Base-by-base conservation (phyloP, 1,140 invertebrate species). In the Charaxes varanes region DNA sequence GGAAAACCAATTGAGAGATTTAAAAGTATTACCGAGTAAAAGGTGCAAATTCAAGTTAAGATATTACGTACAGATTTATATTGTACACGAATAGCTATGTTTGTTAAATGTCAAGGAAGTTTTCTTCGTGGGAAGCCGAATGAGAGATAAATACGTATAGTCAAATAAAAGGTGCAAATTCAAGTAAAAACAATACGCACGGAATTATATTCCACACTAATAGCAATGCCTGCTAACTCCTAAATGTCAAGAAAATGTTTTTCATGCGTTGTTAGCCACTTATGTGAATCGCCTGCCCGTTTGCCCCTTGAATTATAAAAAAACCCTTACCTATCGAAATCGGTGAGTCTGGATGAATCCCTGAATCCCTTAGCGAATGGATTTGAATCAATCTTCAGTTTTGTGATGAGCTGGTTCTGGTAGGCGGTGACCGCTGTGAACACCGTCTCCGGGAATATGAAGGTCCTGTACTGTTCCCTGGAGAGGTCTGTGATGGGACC, bases 341-440 rank as follows among this genome's bases (percentile, higher is more conserved):
- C 96, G 7, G 95, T 97, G 13, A 98, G 88, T 53, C 96, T 88
- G 7, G 95, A 97, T 4, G 96, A 97, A 80, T 97, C 95, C 41
- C 95, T 86, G 73, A 97, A 97, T 15, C 95, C 95, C 85, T 97
- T 97, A 19, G 95, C 95, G 72, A 97, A 97, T 12, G 95, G 95
- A 85, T 97, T 97, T 62, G 94, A 95, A 85, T 97, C 95, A 62
- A 97, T 97, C 87, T 97, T 97, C 60, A 97, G 84, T 82, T 97
- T 97, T 27, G 95, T 97, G 62, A 97, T 97, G 86, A 97, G 86
- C 85, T 97, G 96, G 84, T 97, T 99, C 87, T 99, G 97, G 85
- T 99, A 99, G 7, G 97, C 97, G 2, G 97, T 99, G 24, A 99
- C 97, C 0, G 97, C 97, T 4, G 97, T 99, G 85, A 99, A 99